A percentile compares a stretch with the other conserved stretches of the same genome.
Conservation (phyloP, 2,113 vertebrate species). For the Eretmochelys imbricata region DNA sequence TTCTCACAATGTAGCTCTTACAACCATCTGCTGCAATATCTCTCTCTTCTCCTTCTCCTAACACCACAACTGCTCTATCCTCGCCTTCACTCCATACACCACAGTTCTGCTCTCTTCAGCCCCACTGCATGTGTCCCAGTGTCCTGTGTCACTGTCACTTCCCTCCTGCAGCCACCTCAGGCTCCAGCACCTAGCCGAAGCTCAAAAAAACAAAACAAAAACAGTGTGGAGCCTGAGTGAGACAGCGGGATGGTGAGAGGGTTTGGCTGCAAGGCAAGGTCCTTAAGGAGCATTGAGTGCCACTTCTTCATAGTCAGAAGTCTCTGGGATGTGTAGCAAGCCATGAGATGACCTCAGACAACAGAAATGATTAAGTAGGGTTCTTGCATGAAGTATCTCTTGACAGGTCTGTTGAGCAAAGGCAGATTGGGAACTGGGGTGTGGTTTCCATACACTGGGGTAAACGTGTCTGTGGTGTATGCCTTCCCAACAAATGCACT, state of each 20-base stretch:
- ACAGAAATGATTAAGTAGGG: background rate
- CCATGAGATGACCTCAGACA: background rate
- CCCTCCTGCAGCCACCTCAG: background rate
- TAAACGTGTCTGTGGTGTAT: background rate
- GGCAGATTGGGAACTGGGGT: background rate
- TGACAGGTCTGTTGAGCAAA: background rate
- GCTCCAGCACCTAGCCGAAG: background rate
- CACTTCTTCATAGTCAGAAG: background rate
- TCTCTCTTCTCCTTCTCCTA: background rate
- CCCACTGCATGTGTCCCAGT: background rate
- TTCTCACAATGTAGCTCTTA: background rate
- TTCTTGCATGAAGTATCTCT: background rate
- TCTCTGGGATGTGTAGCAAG: background rate
- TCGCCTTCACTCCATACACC: background rate
- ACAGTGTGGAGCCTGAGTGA: background rate
- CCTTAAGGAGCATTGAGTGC: background rate
- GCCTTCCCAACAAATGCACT: background rate
- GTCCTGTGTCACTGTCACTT: background rate
- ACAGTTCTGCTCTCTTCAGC: background rate
- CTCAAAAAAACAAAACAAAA: background rate
- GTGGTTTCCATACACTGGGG: background rate
- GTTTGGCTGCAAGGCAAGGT: background rate
- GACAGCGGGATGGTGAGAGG: background rate
- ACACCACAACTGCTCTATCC: background rate
- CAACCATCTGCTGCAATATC: background rate